A percentile compares a stretch with the other conserved stretches of the same genome.
Evolutionary conservation across 2,797 vertebrate genomes (phyloP).

Genomic region (Sebastes elongatus): DNA sequence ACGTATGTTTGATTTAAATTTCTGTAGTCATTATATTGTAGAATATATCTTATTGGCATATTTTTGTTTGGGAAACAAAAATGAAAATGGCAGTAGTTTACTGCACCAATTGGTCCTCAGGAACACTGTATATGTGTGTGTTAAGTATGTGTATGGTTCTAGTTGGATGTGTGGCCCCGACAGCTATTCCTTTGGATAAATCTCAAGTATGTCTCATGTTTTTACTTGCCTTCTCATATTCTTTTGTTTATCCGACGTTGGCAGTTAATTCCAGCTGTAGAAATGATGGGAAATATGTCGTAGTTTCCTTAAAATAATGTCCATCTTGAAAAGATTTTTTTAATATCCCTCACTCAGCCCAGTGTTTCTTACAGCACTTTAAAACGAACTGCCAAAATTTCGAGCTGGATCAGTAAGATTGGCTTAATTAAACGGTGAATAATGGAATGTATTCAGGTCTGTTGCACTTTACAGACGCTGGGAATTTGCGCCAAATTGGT

Average conservation of each 20-base stretch:
- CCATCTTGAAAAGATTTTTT: constrained; percentile 43
- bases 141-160: constrained; percentile 57
- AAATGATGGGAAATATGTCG: constrained; percentile 47
- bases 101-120: constrained; percentile 80
- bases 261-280: constrained; percentile 58
- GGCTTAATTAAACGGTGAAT: constrained; percentile 26
- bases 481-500: constrained; percentile 35
- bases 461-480: constrained; percentile 43
- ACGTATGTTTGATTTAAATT: constrained; percentile 79
- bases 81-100: constrained; percentile 75
- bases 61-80: constrained; percentile 78
- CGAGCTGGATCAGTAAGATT: constrained; percentile 47
- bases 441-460: constrained; percentile 62
- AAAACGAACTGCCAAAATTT: constrained; percentile 74
- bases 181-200: constrained; percentile 63
- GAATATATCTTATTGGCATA: constrained; percentile 75
- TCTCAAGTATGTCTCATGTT: constrained; percentile 61
- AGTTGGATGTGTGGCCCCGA: constrained; percentile 64
- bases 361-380: constrained; percentile 79
- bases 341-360: constrained; percentile 44
- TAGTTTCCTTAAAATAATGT: constrained; percentile 48
- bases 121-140: constrained; percentile 77
- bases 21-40: constrained; percentile 79
- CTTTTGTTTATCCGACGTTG: constrained; percentile 44
- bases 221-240: constrained; percentile 44